Conservation (phyloP, 2,888 invertebrate genomes). For the Ypsolopha sequella region DNA sequence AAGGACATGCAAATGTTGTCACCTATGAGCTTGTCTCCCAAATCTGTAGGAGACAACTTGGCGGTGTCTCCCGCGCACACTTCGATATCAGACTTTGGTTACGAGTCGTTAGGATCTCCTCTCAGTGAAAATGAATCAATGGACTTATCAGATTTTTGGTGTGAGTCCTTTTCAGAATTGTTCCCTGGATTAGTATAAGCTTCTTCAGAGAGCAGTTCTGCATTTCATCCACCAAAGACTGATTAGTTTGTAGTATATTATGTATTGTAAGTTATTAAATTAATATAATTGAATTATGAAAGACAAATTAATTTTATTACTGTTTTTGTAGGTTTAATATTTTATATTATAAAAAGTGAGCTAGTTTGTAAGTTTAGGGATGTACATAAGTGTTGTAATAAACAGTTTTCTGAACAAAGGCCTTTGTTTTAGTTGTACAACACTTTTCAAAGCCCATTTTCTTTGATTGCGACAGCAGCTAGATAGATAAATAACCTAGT, state of each 20-base stretch:
- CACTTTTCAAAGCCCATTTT: constrained; percentile 3
- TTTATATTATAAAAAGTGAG: not conserved
- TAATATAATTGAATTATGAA: not conserved
- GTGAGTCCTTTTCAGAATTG: constrained; percentile 81
- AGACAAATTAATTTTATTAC: not conserved
- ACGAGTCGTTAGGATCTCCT: constrained; percentile 61
- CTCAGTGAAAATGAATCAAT: constrained; percentile 57
- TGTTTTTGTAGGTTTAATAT: not conserved
- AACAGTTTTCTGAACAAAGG: constrained; percentile 16
- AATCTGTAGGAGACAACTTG: constrained; percentile 39
- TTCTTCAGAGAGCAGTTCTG: constrained; percentile 24
- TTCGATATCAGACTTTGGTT: constrained; percentile 56
- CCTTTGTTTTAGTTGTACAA: constrained; percentile 8
- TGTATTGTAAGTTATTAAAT: not conserved
- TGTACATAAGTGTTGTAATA: constrained; percentile 7
- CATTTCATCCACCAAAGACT: constrained; percentile 55
- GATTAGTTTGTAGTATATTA: constrained; percentile 38
- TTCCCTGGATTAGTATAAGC: constrained; percentile 79
- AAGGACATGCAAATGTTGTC: constrained; percentile 59
- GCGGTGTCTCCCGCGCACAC: constrained; percentile 55
- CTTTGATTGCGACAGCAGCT: constrained; percentile 1
- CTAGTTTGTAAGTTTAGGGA: constrained; percentile 1
- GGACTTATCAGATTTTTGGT: constrained; percentile 77
- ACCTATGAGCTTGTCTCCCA: constrained; percentile 49
- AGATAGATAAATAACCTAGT: not conserved